A percentile compares a stretch with the other conserved stretches of the same genome.
Conservation (phyloP, 1,140 invertebrate species). For the Eupeodes corollae region DNA sequence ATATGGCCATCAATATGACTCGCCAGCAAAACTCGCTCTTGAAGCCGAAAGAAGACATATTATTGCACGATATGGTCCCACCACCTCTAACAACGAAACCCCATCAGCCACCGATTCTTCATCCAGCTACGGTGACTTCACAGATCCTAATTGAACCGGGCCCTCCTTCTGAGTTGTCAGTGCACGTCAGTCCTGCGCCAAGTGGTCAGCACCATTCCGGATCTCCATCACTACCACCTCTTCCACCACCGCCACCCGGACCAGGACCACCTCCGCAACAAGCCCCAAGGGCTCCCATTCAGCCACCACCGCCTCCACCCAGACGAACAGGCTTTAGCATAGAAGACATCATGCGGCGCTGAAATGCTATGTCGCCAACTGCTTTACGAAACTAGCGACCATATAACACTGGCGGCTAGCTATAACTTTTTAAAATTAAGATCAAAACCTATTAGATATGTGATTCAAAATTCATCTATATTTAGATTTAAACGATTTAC, state of each 20-base stretch:
- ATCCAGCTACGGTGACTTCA: background rate
- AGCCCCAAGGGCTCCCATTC: constrained; percentile 39
- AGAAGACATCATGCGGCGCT: constrained; percentile 62
- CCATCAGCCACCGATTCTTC: constrained; percentile 12
- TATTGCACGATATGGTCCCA: constrained; percentile 15
- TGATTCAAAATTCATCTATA: too few relatives aligned
- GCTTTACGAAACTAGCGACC: too few relatives aligned
- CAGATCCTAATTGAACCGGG: constrained; percentile 2
- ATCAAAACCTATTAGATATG: too few relatives aligned
- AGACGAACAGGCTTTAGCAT: constrained; percentile 58
- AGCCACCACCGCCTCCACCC: constrained; percentile 39
- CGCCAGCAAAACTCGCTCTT: background rate
- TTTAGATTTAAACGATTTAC: too few relatives aligned
- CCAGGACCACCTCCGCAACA: constrained; percentile 40
- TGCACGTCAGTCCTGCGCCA: constrained; percentile 15
- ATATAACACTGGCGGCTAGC: too few relatives aligned
- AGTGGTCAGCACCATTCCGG: constrained; percentile 13
- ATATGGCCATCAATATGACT: background rate
- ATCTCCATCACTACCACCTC: background rate
- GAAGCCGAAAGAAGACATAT: background rate
- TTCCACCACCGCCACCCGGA: constrained; percentile 25
- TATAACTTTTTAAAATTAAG: too few relatives aligned
- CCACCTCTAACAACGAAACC: constrained; percentile 29
- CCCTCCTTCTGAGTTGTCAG: constrained; percentile 30
- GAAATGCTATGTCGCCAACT: too few relatives aligned